These are phyloP conservation scores for Phacellophora camtschatica DNA, from an alignment of 30 jellyfish, hydroid and myxozoan genomes.

Conservation along the genomic window DNA sequence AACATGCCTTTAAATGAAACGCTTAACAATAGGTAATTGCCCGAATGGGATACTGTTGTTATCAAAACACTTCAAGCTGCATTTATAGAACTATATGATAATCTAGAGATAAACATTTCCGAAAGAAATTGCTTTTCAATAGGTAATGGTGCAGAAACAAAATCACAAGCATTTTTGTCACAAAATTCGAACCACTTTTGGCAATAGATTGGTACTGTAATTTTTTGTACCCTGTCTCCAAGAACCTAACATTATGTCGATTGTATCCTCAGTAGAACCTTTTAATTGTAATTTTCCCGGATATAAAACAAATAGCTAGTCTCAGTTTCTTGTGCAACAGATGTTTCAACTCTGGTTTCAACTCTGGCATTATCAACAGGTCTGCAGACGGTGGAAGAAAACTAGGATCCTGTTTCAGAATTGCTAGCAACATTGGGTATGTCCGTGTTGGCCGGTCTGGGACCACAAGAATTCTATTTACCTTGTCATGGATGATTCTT, in stretches of 20 bases:
- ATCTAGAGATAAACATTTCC: not conserved
- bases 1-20: too few relatives aligned
- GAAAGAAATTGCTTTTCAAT: not conserved
- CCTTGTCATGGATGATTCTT: constrained; percentile 13
- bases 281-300: not conserved
- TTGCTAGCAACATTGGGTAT: not conserved
- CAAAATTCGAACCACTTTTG: constrained; percentile 23
- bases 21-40: too few relatives aligned
- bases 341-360: not conserved
- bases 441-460: constrained; percentile 38
- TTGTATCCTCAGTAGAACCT: not conserved
- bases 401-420: not conserved
- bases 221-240: constrained; percentile 20
- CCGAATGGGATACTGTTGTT: too few relatives aligned
- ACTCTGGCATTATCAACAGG: constrained; percentile 16
- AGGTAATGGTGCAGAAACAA: not conserved
- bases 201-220: not conserved
- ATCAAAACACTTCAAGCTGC: too few relatives aligned
- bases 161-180: not conserved
- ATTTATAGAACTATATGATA: not conserved
- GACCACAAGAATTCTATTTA: constrained; percentile 14
- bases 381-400: constrained; percentile 4
- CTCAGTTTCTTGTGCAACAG: constrained; percentile 2
- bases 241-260: not conserved
- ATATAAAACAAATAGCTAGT: constrained; percentile 10